Evolutionary conservation across 2,888 invertebrate genomes (phyloP), one percentile per base, ranked within the genome.

Genomic region (Meiosimyza decipiens): DNA sequence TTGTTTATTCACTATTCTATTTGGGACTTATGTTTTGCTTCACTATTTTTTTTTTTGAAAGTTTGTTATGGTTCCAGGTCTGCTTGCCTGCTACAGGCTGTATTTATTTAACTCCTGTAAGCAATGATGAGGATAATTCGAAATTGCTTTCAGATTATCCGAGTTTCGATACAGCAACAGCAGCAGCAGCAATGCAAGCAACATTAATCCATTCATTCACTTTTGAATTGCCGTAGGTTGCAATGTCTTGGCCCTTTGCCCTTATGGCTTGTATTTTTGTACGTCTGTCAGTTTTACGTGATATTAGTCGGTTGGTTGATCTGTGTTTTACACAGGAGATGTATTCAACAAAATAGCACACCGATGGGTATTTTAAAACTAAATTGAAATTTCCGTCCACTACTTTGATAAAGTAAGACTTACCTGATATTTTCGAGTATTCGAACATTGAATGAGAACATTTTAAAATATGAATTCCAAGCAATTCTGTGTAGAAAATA

Each of bases 131-230:
- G 64, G 52, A 64, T 64, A 64, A 64, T 64, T 11, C 64, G 51
- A 64, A 64, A 64, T 64, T 64, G 64, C 64, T 64, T 64, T 64
- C 50, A 64, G 64, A 64, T 64, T 64, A 64, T 64, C 64, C 64
- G 18, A 52, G 64, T 51, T 47, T 64, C 50, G 51, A 64, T 15
- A 51, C 51, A 15, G 18, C 18, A 28, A n/a, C n/a, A n/a, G 5
- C 50, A 22, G 33, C 18, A 18, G n/a, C 51, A 64, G 3, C 50
- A 18, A 6, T 49, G n/a, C 18, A 40, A 40, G 33, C n/a, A n/a
- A 16, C 12, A 40, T 49, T 63, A 18, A n/a, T 63, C 47, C 63
- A 16, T 16, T 47, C 49, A 40, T 47, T 63, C 47, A 16, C 12
- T n/a, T 18, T 63, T 47, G 11, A 18, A 7, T 22, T 57, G 16